Evolutionary conservation across 35 echinoderm and acorn worm species (phyloP).

Genomic region (Lytechinus variegatus): DNA sequence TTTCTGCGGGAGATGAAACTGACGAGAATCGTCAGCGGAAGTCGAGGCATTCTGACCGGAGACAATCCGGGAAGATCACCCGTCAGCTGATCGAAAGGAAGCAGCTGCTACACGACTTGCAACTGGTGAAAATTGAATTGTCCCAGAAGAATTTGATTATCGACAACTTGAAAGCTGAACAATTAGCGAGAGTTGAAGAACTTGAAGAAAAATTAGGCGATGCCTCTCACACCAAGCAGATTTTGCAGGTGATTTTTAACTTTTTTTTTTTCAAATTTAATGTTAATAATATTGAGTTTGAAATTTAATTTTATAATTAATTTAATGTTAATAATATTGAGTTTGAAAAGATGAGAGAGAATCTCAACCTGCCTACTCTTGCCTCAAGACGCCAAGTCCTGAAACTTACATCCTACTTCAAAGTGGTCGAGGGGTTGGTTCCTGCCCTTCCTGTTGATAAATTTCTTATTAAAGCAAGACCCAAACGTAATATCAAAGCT

Average conservation of each 20-base stretch:
- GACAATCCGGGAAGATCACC: slow-evolving; percentile 68
- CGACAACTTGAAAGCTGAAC: slow-evolving; percentile 87
- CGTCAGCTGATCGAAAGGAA: slow-evolving; percentile 97
- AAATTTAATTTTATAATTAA: too few species aligned
- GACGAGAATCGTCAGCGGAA: slow-evolving; percentile 52
- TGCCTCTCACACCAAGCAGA: slow-evolving; percentile 74
- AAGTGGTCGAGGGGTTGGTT: too few species aligned
- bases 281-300: too few species aligned
- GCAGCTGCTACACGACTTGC: slow-evolving; percentile 88
- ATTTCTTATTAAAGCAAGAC: too few species aligned
- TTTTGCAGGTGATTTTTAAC: slow-evolving; percentile 62
- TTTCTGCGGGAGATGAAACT: slow-evolving; percentile 74
- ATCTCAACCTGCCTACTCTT: too few species aligned
- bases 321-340: too few species aligned
- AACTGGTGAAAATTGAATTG: slow-evolving; percentile 91
- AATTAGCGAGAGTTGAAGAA: slow-evolving; percentile 83
- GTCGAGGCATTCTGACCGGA: neutral
- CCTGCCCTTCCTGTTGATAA: too few species aligned
- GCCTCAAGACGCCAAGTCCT: too few species aligned
- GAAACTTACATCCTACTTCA: too few species aligned
- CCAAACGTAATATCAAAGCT: too few species aligned
- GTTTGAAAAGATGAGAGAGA: too few species aligned
- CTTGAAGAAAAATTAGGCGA: slow-evolving; percentile 84
- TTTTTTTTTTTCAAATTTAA: too few species aligned
- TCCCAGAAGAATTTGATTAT: slow-evolving; percentile 91